A percentile compares a stretch with the other conserved stretches of the same genome.
These are phyloP conservation scores for Aurelia sp. DNA, from an alignment of 30 jellyfish, hydroid and myxozoan species.

Conservation along the genomic window DNA sequence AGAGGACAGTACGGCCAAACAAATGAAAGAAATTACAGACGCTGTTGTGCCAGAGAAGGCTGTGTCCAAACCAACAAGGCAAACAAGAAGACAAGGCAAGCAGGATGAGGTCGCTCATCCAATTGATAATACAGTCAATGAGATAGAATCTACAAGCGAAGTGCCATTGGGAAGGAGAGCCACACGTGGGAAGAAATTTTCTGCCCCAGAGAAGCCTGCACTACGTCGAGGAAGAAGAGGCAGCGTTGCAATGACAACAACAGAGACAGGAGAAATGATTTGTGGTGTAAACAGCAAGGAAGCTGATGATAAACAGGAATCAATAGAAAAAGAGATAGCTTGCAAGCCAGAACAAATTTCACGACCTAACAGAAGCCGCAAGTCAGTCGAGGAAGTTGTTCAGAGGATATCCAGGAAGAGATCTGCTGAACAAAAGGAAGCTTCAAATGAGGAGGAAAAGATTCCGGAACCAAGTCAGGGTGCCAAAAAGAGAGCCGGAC, in stretches of 20 bases:
- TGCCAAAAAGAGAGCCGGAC: no score
- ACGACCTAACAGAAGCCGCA: background rate
- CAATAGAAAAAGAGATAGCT: background rate
- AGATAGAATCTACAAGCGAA: no score
- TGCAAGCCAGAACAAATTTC: background rate
- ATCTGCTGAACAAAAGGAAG: background rate
- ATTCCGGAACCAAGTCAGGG: no score
- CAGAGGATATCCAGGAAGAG: background rate
- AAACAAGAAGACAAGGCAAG: constrained; percentile 5
- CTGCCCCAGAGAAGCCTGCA: no score
- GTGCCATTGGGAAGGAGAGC: no score
- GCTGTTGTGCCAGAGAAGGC: background rate
- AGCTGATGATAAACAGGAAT: background rate
- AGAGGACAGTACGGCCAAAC: background rate
- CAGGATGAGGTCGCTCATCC: background rate
- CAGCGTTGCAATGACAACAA: no score
- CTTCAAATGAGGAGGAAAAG: background rate
- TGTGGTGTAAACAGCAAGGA: background rate
- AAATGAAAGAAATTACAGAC: background rate
- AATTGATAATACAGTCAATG: no score
- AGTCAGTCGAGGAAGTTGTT: background rate
- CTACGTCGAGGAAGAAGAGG: no score
- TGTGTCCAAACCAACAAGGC: background rate
- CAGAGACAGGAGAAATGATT: background rate
- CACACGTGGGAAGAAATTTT: no score